Evolutionary conservation across 2,888 invertebrate species (phyloP), one percentile per base, ranked within the genome.

Genomic region (Timema podura): DNA sequence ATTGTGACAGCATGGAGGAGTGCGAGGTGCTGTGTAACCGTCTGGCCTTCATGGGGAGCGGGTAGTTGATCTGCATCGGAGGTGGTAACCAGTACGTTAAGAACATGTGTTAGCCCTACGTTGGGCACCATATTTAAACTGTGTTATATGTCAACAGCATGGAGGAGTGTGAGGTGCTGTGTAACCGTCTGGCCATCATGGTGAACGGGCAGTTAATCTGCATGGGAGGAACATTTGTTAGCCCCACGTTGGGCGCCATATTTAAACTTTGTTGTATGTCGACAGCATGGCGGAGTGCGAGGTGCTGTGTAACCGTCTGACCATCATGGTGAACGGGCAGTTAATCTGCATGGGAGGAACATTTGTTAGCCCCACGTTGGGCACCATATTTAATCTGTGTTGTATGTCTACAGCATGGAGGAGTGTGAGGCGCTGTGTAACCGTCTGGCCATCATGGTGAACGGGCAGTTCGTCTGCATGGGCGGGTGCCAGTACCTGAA

Each of bases 121-220:
- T 30, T 30, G 30, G 30, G 30, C 30, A 30, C 30, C 30, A 30
- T 30, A 30, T 30, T 30, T 30, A 30, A 30, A 30, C 30, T 30
- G 3, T 30, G 30, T 30, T 30, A 3, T 30, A 30, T 30, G 3
- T 30, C 30, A 30, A 30, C 80, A 92, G 92, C 77, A 93, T 94
- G 93, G 93, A 93, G 79, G 93, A 94, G 83, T 93, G 92, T 82
- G 93, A 93, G 79, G 89, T 89, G 48, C 84, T 93, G 44, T 93
- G 93, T 79, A 85, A 87, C 67, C 86, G 92, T 71, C 81, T 94
- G 74, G 91, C 89, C 1, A 92, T 94, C 71, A 88, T 94, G 91
- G 86, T 88, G 0, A 83, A 83, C 72, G 93, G 94, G 0, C 83
- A 85, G 76, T 82, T 93, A 75, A 86, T 88, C 74, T 93, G 92